Evolutionary conservation across 2,797 vertebrate genomes (phyloP), one percentile per base, ranked within the genome.

Genomic region (Avahi laniger): DNA sequence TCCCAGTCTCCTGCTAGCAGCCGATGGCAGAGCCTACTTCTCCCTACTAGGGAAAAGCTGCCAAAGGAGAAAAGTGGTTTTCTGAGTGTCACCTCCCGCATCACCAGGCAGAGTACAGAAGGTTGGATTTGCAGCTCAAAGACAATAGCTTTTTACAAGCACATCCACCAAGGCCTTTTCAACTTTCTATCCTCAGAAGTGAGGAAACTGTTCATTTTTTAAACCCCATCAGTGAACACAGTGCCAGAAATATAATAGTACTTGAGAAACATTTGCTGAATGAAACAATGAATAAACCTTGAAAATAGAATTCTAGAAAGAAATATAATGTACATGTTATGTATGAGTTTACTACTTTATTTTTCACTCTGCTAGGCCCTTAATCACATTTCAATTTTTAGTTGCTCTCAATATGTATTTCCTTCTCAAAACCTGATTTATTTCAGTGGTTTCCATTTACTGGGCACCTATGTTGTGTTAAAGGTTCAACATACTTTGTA

Each of bases 321-420:
- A 95, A 92, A 17, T 52, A 18, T 10, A 52, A 61, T 9, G 7
- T 3, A 41, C 41, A 30, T 54, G 18, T 86, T 81, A 52, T 10
- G 11, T 12, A 1, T 17, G 1, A 75, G 35, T 24, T 72, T 75
- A 70, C 38, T 22, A 9, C 26, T 87, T 59, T 88, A 14, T 75
- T 67, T 63, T 86, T 82, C 5, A 28, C 33, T 93, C 2, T 78
- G 35, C 12, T 61, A 43, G 35, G 43, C 13, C 2, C 20, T n/a
- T 52, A 65, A 63, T 65, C 33, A 7, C 46, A 54, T 43, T 96
- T 93, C 61, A 84, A 86, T 59, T 84, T 88, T 89, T 83, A 83
- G 22, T 41, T 84, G 38, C 2, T 67, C 26, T 90, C 46, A 76
- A 52, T 59, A 69, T 52, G 22, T 70, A 92, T 72, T 94, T 80